Evolutionary conservation across 2,797 vertebrate species (phyloP).

Genomic region (Naso thynnoides): DNA sequence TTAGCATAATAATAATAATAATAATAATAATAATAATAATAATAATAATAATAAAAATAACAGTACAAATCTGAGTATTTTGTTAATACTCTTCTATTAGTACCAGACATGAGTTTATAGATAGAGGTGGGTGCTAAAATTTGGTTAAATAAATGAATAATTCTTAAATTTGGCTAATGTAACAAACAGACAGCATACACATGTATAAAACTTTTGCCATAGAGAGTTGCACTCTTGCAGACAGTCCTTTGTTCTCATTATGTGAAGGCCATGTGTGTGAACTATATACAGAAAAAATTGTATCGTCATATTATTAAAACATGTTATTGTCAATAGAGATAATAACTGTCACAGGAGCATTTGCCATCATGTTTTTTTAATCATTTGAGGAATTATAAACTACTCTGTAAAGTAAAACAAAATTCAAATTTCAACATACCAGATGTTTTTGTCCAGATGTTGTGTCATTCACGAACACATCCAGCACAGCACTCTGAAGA

Average conservation of each 20-base stretch:
- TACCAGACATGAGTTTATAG: neutral
- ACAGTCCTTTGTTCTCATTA: neutral
- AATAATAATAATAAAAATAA: too few relatives aligned
- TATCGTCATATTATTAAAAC: neutral
- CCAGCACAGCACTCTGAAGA: slow-evolving; percentile 15
- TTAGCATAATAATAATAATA: too few relatives aligned
- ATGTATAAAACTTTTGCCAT: neutral
- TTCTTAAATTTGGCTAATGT: neutral
- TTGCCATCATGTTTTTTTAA: neutral
- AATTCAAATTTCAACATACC: slow-evolving; percentile 60
- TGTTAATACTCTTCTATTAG: neutral
- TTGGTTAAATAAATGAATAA: slow-evolving; percentile 11
- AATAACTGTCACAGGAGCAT: neutral
- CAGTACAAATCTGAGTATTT: neutral
- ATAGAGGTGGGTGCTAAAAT: slow-evolving; percentile 1
- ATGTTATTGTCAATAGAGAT: neutral
- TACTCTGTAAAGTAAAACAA: slow-evolving; percentile 11
- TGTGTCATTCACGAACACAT: slow-evolving; percentile 34
- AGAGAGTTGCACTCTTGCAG: neutral
- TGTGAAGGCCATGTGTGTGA: slow-evolving; percentile 7
- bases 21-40: too few relatives aligned
- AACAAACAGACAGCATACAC: neutral
- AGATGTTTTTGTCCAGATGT: slow-evolving; percentile 9
- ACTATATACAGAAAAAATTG: slow-evolving; percentile 20
- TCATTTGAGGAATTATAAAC: neutral